Conservation (phyloP, 2,113 vertebrate species). For the Acrocephalus kingi region DNA sequence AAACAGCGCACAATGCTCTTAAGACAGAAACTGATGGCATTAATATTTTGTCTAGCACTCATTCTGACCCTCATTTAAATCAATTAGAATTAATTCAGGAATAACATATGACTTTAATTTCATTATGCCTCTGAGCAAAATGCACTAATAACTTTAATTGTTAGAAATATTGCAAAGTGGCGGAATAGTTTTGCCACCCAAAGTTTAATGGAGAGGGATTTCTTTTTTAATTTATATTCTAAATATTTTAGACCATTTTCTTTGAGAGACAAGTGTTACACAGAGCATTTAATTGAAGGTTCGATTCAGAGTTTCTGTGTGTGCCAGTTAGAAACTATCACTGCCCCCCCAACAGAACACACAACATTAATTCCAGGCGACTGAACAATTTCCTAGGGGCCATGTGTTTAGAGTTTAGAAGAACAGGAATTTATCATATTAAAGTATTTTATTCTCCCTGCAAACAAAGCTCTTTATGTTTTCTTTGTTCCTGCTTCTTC, state of each 20-base stretch:
- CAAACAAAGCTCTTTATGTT: constrained; percentile 35
- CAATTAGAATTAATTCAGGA: constrained; percentile 40
- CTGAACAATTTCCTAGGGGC: constrained; percentile 50
- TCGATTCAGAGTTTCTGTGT: not conserved
- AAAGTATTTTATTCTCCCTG: constrained; percentile 11
- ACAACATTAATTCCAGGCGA: constrained; percentile 43
- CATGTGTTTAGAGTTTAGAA: constrained; percentile 45
- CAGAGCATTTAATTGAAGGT: not conserved
- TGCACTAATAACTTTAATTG: constrained; percentile 33
- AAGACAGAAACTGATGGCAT: not conserved
- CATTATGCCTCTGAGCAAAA: constrained; percentile 39
- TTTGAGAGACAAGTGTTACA: not conserved
- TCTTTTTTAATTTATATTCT: not conserved
- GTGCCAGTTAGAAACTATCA: not conserved
- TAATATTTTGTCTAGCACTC: constrained; percentile 13
- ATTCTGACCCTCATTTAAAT: constrained; percentile 40
- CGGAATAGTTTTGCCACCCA: not conserved
- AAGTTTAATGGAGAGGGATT: not conserved
- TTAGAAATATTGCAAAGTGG: not conserved
- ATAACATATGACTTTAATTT: constrained; percentile 21
- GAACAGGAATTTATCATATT: constrained; percentile 7
- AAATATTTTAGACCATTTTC: constrained; percentile 2
- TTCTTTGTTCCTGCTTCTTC: constrained; percentile 34
- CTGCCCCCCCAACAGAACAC: constrained; percentile 10
- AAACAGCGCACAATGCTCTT: not conserved